Conservation (phyloP, 2,888 invertebrate species). For the Lamproptera curius region DNA sequence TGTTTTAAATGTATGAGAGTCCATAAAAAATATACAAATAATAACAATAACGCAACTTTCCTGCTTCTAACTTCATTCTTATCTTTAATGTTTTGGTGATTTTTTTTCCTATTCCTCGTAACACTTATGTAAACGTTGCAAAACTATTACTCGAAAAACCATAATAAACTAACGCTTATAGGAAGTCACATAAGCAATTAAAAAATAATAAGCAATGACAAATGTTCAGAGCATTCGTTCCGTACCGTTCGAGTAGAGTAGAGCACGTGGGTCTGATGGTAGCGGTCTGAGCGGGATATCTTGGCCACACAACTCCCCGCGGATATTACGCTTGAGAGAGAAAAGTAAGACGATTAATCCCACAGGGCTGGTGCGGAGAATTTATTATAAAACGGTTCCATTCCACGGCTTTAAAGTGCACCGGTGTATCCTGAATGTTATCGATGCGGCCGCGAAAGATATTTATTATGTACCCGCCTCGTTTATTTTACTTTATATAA, state of each 20-base stretch:
- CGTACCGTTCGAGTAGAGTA: conserved; percentile 18
- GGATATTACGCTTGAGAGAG: conserved; percentile 68
- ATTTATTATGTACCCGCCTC: conserved; percentile 31
- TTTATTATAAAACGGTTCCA: conserved; percentile 72
- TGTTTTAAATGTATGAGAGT: too few species aligned
- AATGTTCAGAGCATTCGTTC: conserved; percentile 8
- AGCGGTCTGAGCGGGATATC: conserved; percentile 47
- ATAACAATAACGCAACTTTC: too few species aligned
- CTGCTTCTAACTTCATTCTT: too few species aligned
- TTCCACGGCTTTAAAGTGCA: conserved; percentile 53
- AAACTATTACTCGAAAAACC: too few species aligned
- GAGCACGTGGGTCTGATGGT: conserved; percentile 38
- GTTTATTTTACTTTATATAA: conserved; percentile 33
- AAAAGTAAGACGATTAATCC: conserved; percentile 77
- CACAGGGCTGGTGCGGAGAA: conserved; percentile 59
- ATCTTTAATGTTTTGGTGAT: too few species aligned
- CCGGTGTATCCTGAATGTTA: conserved; percentile 39
- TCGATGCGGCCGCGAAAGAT: conserved; percentile 41
- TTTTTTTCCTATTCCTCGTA: too few species aligned
- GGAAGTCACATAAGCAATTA: too few species aligned
- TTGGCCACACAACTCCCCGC: conserved; percentile 68
- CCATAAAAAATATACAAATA: too few species aligned
- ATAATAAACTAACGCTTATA: too few species aligned
- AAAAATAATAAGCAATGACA: conserved; percentile 1
- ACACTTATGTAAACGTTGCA: too few species aligned